Percentiles rank a stretch among this genome's conserved stretches.
phyloP scores from a whole-genome alignment of 2,888 invertebrate species.

The Agrilus biguttatus region DNA sequence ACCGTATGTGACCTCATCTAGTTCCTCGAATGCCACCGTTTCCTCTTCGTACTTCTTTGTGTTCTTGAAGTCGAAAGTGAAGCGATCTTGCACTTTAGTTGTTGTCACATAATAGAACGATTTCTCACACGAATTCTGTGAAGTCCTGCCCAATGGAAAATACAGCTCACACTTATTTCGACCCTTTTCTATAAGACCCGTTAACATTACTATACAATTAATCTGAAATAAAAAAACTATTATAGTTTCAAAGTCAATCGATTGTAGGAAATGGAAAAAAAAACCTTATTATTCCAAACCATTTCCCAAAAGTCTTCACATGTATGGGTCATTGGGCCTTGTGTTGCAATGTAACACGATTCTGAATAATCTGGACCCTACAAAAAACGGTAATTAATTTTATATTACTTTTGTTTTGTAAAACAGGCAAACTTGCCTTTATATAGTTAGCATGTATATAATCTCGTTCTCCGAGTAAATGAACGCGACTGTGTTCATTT shows the following conservation, averaged over 20 bases:
- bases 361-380: constrained; percentile 84
- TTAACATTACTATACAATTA: constrained; percentile 69
- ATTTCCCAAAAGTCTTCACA: constrained; percentile 85
- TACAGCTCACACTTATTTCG: constrained; percentile 82
- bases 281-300: constrained; percentile 39
- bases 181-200: constrained; percentile 72
- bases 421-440: constrained; percentile 39
- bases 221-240: constrained; percentile 25
- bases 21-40: constrained; percentile 24
- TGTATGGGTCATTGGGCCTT: constrained; percentile 82
- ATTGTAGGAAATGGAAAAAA: not conserved
- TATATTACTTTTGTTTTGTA: not conserved
- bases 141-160: constrained; percentile 45
- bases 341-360: constrained; percentile 80
- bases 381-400: not conserved
- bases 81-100: constrained; percentile 24
- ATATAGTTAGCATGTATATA: constrained; percentile 94
- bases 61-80: constrained; percentile 22
- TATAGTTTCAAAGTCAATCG: not conserved
- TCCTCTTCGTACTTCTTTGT: constrained; percentile 21
- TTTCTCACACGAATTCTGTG: constrained; percentile 13
- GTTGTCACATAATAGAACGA: constrained; percentile 25
- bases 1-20: constrained; percentile 23
- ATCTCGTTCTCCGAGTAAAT: constrained; percentile 50
- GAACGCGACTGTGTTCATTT: constrained; percentile 75